Evolutionary conservation across 2,888 invertebrate species (phyloP).

Genomic region (Protonemura montana): DNA sequence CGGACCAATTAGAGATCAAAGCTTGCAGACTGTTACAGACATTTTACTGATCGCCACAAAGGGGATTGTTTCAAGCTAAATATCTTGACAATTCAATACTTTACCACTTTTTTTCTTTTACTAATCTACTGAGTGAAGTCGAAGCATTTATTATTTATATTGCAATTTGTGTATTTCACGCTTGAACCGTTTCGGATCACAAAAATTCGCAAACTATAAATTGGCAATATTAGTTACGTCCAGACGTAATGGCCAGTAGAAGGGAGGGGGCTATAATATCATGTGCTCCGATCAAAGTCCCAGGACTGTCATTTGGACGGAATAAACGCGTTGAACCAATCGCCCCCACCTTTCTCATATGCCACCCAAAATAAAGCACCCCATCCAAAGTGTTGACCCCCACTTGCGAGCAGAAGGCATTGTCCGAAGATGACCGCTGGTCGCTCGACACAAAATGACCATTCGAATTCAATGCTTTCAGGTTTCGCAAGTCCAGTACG

Average conservation of each 20-base stretch:
- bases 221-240: background rate
- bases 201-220: background rate
- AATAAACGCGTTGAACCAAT: constrained; percentile 29
- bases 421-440: background rate
- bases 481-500: constrained; percentile 24
- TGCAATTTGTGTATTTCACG: background rate
- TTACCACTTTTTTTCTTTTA: too few species aligned
- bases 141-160: background rate
- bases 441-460: constrained; percentile 34
- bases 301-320: constrained; percentile 32
- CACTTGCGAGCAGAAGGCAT: background rate
- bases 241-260: background rate
- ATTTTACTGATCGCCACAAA: too few species aligned
- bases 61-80: too few species aligned
- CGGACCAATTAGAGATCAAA: too few species aligned
- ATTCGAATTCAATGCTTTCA: constrained; percentile 20
- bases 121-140: background rate
- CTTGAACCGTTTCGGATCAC: background rate
- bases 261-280: constrained; percentile 25
- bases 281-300: constrained; percentile 21
- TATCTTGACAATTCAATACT: too few species aligned
- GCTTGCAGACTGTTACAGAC: too few species aligned
- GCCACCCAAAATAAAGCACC: constrained; percentile 8
- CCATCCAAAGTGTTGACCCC: background rate
- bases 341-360: constrained; percentile 15